Base-by-base conservation (phyloP, 2,113 vertebrate species). In the Myotis davidii region DNA sequence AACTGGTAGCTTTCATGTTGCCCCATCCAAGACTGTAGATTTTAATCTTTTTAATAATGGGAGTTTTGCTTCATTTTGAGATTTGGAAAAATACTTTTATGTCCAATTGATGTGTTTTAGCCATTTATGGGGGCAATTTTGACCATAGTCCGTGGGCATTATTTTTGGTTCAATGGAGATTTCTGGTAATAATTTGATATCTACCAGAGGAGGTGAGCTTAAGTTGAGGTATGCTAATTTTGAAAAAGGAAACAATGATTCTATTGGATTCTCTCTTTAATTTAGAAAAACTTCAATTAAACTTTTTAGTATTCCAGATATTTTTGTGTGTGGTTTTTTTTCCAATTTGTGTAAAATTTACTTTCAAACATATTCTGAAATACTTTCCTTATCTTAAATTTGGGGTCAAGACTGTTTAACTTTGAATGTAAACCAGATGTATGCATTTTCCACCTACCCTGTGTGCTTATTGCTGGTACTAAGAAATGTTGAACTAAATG, bases 121-220 rank as follows among this genome's bases (percentile, higher is more conserved):
- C n/a, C 72, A 82, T 79, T 77, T 93, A n/a, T 20, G n/a, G 17
- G 9, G 54, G 8, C 88, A 70, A n/a, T 39, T 95, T 96, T 67
- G 23, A 86, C 5, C 52, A 37, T 86, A 64, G 65, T 72, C 32
- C 18, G 76, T 86, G 64, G 76, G 54, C 45, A 93, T 88, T 84
- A 67, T 50, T 91, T 96, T 79, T 85, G 14, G 70, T 72, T 94
- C 13, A 42, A 1, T 94, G 54, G 67, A 67, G 17, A 21, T 88
- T 92, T 91, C 32, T 85, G 50, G 9, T 92, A 85, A 59, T 64
- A 64, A 9, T 91, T 83, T 94, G 94, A 11, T 76, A 34, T 85
- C 18, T 88, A 34, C 8, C 34, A 50, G 45, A 76, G 59, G 32
- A 74, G 23, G 37, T 59, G 32, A 93, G 48, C 18, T 90, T 92